Conservation (phyloP, 2,888 invertebrate genomes). For the Chrysolina oricalcia region DNA sequence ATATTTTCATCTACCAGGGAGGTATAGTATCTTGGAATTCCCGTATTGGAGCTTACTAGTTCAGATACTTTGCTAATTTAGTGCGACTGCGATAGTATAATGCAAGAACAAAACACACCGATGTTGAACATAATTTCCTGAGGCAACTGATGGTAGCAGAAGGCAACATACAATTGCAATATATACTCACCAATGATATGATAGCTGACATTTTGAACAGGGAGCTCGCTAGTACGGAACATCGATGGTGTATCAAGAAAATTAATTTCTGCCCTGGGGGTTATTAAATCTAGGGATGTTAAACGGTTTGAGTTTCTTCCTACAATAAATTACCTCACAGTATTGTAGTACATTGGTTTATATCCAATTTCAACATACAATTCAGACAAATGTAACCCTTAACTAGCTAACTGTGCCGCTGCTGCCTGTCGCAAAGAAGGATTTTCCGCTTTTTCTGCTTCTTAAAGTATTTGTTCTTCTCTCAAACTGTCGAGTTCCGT, state of each 20-base stretch:
- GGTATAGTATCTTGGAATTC: background rate
- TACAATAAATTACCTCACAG: no score
- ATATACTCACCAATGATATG: background rate
- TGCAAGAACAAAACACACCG: background rate
- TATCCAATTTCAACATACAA: no score
- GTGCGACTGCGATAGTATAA: background rate
- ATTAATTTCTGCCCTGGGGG: no score
- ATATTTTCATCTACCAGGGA: background rate
- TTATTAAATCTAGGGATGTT: no score
- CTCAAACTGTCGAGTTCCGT: slow-evolving; percentile 35
- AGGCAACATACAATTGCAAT: background rate
- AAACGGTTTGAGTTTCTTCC: no score
- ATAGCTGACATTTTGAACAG: no score
- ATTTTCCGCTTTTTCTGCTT: slow-evolving; percentile 51
- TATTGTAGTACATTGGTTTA: background rate
- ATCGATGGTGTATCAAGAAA: background rate
- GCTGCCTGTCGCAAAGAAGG: slow-evolving; percentile 50
- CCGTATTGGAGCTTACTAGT: background rate
- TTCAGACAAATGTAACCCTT: no score
- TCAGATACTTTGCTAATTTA: background rate
- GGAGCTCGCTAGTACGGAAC: background rate
- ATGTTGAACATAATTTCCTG: background rate
- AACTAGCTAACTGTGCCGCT: background rate
- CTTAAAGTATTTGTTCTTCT: slow-evolving; percentile 56
- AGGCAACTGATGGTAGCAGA: slow-evolving; percentile 2